A percentile compares a stretch with the other conserved stretches of the same genome.
Evolutionary conservation across 2,888 invertebrate species (phyloP).

Genomic region (Didymodactylos carnosus): DNA sequence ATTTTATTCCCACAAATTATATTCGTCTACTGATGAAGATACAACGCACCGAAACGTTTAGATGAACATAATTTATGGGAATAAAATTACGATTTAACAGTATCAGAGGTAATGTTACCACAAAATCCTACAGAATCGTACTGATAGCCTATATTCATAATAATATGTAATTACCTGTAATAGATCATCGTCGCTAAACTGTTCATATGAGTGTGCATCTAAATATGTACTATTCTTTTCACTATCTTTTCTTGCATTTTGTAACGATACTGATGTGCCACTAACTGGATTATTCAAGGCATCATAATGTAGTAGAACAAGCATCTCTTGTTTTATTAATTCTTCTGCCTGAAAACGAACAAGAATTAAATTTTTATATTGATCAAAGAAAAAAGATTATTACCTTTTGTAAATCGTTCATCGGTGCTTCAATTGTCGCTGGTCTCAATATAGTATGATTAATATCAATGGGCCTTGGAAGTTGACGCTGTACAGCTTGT

Average conservation of each 20-base stretch:
- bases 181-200: slow-evolving; percentile 42
- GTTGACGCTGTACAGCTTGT: slow-evolving; percentile 54
- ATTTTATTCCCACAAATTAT: too few relatives aligned
- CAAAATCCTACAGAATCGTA: too few relatives aligned
- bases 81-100: too few relatives aligned
- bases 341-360: slow-evolving; percentile 54
- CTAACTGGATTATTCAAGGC: slow-evolving; percentile 44
- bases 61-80: too few relatives aligned
- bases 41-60: too few relatives aligned
- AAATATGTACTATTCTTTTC: slow-evolving; percentile 46
- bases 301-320: slow-evolving; percentile 78
- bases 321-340: slow-evolving; percentile 81
- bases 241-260: slow-evolving; percentile 14
- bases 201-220: slow-evolving; percentile 64
- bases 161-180: slow-evolving; percentile 18
- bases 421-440: slow-evolving; percentile 47
- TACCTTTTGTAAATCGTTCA: slow-evolving; percentile 58
- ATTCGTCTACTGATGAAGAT: background rate
- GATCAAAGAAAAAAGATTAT: background rate
- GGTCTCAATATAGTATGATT: slow-evolving; percentile 62
- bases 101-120: too few relatives aligned
- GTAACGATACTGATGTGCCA: slow-evolving; percentile 21
- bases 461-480: slow-evolving; percentile 65
- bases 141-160: too few relatives aligned
- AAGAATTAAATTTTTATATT: slow-evolving; percentile 26